These are phyloP conservation scores for Balanococcus diminutus DNA, from an alignment of 2,888 invertebrate species.

Conservation along the genomic window DNA sequence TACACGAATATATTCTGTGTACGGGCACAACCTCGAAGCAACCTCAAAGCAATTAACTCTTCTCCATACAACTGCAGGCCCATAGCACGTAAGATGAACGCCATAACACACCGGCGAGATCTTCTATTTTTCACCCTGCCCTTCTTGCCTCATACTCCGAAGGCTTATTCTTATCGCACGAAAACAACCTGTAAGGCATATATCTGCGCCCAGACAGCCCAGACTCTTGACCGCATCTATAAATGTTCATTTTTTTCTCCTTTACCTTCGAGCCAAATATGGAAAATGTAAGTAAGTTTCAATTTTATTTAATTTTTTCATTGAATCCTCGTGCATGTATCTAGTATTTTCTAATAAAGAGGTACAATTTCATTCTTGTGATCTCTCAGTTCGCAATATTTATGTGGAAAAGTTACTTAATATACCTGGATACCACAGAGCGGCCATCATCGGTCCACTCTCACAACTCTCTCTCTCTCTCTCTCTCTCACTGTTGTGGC, in stretches of 20 bases:
- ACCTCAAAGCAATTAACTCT: conserved; percentile 53
- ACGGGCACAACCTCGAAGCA: conserved; percentile 32
- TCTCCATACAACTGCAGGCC: conserved; percentile 22
- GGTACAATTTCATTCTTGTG: too few species aligned
- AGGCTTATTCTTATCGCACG: neutral
- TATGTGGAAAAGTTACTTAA: neutral
- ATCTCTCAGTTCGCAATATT: too few species aligned
- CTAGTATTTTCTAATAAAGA: too few species aligned
- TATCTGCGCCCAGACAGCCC: neutral
- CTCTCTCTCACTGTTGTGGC: neutral
- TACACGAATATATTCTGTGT: conserved; percentile 38
- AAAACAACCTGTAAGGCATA: conserved; percentile 3
- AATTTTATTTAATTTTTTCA: too few species aligned
- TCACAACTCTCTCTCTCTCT: neutral
- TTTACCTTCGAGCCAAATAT: conserved; percentile 24
- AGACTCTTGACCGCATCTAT: neutral
- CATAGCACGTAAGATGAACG: neutral
- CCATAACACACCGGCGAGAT: conserved; percentile 18
- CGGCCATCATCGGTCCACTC: neutral
- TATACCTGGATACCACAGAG: too few species aligned
- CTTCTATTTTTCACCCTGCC: neutral
- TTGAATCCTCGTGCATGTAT: too few species aligned
- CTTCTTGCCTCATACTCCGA: neutral
- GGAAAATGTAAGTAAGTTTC: conserved; percentile 2
- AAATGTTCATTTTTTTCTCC: neutral